Conservation (phyloP, 2,888 invertebrate genomes). For the Aspidiotus rigidus region DNA sequence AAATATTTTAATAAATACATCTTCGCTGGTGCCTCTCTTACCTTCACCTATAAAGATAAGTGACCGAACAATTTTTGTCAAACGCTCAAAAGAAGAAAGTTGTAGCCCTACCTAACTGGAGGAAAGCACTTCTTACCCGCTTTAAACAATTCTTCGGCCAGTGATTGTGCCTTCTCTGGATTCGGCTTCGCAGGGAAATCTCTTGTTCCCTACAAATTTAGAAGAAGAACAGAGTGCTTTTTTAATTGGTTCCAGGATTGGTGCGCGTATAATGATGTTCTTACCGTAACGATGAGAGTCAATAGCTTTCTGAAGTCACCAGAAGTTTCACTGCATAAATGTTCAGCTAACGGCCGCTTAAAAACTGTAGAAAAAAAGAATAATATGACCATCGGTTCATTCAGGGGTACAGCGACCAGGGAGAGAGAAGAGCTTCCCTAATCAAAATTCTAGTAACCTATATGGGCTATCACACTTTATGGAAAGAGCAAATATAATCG, state of each 20-base stretch:
- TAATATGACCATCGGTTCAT: background rate
- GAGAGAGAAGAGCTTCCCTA: too few relatives aligned
- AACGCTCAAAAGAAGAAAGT: slow-evolving; percentile 11
- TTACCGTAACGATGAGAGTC: slow-evolving; percentile 59
- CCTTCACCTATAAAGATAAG: slow-evolving; percentile 48
- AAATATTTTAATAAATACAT: slow-evolving; percentile 60
- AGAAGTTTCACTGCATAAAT: slow-evolving; percentile 65
- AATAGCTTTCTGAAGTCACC: slow-evolving; percentile 69
- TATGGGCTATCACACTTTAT: background rate
- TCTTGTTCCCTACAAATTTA: slow-evolving; percentile 40
- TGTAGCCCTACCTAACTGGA: background rate
- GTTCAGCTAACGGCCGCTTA: slow-evolving; percentile 59
- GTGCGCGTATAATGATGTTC: background rate
- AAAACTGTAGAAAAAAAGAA: slow-evolving; percentile 48
- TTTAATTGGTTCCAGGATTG: background rate
- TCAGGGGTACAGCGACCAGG: too few relatives aligned
- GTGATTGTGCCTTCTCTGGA: slow-evolving; percentile 56
- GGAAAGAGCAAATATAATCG: background rate
- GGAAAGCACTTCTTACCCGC: slow-evolving; percentile 46
- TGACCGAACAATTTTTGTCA: background rate
- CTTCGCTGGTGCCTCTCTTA: slow-evolving; percentile 64
- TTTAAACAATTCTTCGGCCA: slow-evolving; percentile 59
- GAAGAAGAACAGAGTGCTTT: background rate
- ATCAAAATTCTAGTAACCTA: too few relatives aligned
- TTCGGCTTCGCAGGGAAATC: slow-evolving; percentile 45